These are phyloP conservation scores for Sminthurides bifidus DNA, from an alignment of 1,140 invertebrate genomes.

Conservation along the genomic window DNA sequence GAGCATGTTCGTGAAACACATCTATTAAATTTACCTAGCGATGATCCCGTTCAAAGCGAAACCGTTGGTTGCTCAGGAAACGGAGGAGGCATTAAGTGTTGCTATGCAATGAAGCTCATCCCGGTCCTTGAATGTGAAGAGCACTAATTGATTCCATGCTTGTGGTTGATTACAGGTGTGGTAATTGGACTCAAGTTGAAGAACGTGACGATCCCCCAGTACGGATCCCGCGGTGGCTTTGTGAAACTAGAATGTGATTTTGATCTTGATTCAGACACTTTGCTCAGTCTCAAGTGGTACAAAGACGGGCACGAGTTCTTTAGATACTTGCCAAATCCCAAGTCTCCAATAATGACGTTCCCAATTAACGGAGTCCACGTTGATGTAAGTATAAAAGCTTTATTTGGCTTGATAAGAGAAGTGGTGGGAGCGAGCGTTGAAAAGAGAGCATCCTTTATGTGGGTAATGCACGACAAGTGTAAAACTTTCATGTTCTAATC, in stretches of 20 bases:
- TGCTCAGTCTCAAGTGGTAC: constrained; percentile 28
- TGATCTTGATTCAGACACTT: constrained; percentile 19
- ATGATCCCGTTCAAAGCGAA: no score
- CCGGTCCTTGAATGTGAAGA: no score
- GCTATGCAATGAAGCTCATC: no score
- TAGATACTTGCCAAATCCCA: constrained; percentile 9
- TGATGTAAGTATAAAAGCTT: constrained; percentile 30
- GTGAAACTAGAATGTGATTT: constrained; percentile 22
- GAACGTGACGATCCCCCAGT: constrained; percentile 25
- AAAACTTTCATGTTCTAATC: no score
- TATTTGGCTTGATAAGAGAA: no score
- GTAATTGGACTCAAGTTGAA: constrained; percentile 20
- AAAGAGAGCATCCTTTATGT: no score
- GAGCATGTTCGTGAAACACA: no score
- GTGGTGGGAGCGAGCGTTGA: no score
- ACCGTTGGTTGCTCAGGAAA: no score
- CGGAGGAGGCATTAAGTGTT: no score
- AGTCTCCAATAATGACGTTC: constrained; percentile 20
- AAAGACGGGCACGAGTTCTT: constrained; percentile 28
- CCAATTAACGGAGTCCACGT: constrained; percentile 23
- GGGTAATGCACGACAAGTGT: no score
- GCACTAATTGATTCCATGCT: not conserved
- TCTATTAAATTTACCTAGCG: no score
- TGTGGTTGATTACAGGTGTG: constrained; percentile 3
- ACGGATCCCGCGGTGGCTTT: constrained; percentile 19